Base-by-base conservation (phyloP, 1,140 invertebrate genomes). In the Cataglyphis hispanica region DNA sequence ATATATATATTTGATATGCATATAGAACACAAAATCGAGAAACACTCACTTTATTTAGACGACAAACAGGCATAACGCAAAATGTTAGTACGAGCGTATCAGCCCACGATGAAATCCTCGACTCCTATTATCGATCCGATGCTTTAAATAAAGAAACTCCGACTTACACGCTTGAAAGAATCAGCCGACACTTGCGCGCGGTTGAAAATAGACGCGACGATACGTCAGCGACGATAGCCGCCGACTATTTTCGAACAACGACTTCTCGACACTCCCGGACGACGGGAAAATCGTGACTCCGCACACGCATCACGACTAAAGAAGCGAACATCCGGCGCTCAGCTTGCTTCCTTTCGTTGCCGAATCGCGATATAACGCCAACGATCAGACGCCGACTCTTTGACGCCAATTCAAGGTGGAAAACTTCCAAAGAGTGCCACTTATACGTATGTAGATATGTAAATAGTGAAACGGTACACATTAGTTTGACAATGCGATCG, bases 151-250 rank as follows among this genome's bases (percentile, higher is more conserved):
- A 81, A 67, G 46, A 40, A 70, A 81, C 50, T 81, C 60, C 25
- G 34, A 60, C 34, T 81, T 60, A 22, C n/a, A 46, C 31, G 40
- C 19, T 43, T 25, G 19, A 81, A 16, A 27, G 25, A 19, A 60
- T 72, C 67, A n/a, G 53, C 19, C 16, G n/a, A 43, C 34, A 27
- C 2, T 13, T 27, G 58, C 27, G 46, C 40, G 8, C 56, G 40
- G 74, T 88, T 86, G 80, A 67, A 89, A 88, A 88, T 89, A 89
- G 75, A 86, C 72, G 64, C 70, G 56, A 75, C 34, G 56, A 53
- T 53, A 78, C 27, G 25, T 63, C 27, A 43, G 60, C 76, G 69
- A 77, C 60, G 69, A 76, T 25, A 46, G 19, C 70, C 56, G 34
- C 13, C 27, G 34, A 74, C 89, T 90, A 90, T 90, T 90, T 90